Base-by-base conservation (phyloP, 2,888 invertebrate genomes). In the Lasioglossum malachurum region DNA sequence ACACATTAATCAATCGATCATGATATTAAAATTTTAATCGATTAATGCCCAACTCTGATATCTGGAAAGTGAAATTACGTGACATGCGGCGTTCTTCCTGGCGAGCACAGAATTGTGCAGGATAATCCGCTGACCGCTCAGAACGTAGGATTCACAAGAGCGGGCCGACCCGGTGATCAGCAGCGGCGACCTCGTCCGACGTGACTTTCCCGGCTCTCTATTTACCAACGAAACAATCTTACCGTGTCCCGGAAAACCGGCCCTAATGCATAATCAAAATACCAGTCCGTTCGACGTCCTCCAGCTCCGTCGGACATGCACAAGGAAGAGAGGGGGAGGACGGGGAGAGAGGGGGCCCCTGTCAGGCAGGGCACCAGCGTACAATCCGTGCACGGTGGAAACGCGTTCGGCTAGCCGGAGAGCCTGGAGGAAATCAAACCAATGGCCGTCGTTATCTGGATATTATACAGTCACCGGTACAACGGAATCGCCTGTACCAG, bases 401-500 rank as follows among this genome's bases (percentile, higher is more conserved):
- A 35, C 35, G 53, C 57, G 31, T 49, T 31, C 64, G 64, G n/a
- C 23, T n/a, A 67, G 41, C 19, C 44, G 31, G 31, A 27, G 14
- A 64, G 60, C 31, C 67, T 31, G 31, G 27, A 31, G 49, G 57
- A 81, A 72, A 74, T 79, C 64, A 69, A 53, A 57, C 46, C 84
- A 77, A 67, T 74, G 84, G 49, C 69, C 80, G 64, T 76, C 38
- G 73, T 83, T 85, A 83, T 83, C 76, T 76, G 75, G 10, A 77
- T 60, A 80, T 83, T 79, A 73, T 77, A 74, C 80, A 77, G 64
- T 41, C 71, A 49, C 57, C 46, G 67, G 73, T 77, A 76, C n/a
- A 82, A 64, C 77, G 44, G 67, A 46, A 49, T 73, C 79, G 53
- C 78, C 46, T 53, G 41, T 41, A 44, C 72, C 35, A 74, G 74